Base-by-base conservation (phyloP, 2,797 vertebrate species). In the Anolis apletophallus region DNA sequence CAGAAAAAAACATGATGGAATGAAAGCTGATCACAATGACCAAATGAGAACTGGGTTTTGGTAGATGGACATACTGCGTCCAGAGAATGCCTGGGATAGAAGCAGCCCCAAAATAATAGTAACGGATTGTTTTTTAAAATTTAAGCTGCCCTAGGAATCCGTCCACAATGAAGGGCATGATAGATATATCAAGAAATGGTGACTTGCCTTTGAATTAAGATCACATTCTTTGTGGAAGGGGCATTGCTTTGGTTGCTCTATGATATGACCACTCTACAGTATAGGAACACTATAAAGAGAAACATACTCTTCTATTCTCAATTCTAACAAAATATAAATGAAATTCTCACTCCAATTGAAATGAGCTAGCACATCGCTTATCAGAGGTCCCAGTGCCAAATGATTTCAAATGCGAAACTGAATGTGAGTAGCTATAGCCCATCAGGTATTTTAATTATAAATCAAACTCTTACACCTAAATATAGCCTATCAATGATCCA, bases 401-500 rank as follows among this genome's bases (percentile, higher is more conserved):
- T 34, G n/a, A 72, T 19, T 32, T 29, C 55, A 40, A 29, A 55
- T 69, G 13, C n/a, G 55, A 81, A 36, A 13, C 21, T 54, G 61
- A 78, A 81, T 54, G 1, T 36, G 21, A 61, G 74, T 32, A 1
- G 16, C 34, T 72, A 0, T 0, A 87, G 19, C 32, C 84, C 68
- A 89, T 0, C 88, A 75, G 21, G 7, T 82, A 72, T n/a, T 81
- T 89, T 85, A 86, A 68, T 69, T 76, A 83, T 50, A 79, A 71
- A 4, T 67, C 40, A 55, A 11, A 36, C 36, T 46, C 36, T 10
- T 72, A 26, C 17, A 46, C 36, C 23, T 34, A 76, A 11, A 7
- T 68, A 55, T 17, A 40, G 34, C 77, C 88, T 90, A 83, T 75
- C 57, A 80, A 72, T 11, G 17, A 1, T 29, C 8, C 5, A 46